phyloP scores from a whole-genome alignment of 2,888 invertebrate genomes.

The Heliconius cydno region DNA sequence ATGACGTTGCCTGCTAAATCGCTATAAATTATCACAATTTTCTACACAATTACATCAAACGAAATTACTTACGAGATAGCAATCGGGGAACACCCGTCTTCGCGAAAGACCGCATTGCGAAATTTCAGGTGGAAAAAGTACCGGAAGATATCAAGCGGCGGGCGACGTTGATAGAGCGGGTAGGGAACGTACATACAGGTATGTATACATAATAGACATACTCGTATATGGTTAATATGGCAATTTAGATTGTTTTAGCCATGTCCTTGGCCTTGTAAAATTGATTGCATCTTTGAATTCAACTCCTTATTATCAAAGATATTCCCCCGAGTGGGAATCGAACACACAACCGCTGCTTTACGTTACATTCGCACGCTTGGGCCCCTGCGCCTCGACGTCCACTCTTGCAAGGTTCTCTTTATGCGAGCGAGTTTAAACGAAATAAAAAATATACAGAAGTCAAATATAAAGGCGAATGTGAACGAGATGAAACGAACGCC shows the following conservation, averaged over 20 bases:
- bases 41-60: conserved; percentile 39
- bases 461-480: conserved; percentile 8
- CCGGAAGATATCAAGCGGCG: conserved; percentile 41
- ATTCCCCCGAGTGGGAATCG: too few relatives aligned
- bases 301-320: too few relatives aligned
- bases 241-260: too few relatives aligned
- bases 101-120: conserved; percentile 47
- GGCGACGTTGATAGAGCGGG: conserved; percentile 47
- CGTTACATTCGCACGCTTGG: too few relatives aligned
- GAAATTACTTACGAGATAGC: conserved; percentile 39
- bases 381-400: not conserved
- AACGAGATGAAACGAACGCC: not conserved
- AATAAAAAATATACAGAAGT: conserved; percentile 5
- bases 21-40: conserved; percentile 45
- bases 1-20: conserved; percentile 33
- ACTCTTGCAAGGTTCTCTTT: not conserved
- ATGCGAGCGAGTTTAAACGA: not conserved
- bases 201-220: not conserved
- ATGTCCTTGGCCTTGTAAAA: too few relatives aligned
- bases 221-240: not conserved
- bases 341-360: too few relatives aligned
- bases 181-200: not conserved
- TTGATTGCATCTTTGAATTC: too few relatives aligned
- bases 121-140: conserved; percentile 42
- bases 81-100: conserved; percentile 28